Conservation (phyloP, 2,888 invertebrate species). For the Frankliniella fusca region DNA sequence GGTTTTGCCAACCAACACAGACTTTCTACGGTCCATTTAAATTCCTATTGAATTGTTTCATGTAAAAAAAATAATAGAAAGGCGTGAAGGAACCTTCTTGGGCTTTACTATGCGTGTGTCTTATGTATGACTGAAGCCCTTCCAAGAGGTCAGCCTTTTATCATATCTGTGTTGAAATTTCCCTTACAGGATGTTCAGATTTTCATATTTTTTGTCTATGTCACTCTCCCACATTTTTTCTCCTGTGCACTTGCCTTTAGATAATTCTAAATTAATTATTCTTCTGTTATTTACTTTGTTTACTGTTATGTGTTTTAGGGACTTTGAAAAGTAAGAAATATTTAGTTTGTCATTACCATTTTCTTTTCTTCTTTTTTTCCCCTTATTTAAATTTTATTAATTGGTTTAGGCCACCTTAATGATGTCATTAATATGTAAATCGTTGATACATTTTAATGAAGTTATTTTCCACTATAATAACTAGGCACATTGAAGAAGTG, state of each 20-base stretch:
- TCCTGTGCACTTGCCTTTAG: neutral
- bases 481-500: conserved; percentile 1
- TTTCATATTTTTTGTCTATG: neutral
- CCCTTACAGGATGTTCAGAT: neutral
- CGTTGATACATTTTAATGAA: conserved; percentile 3
- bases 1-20: no score
- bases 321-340: neutral
- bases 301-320: neutral
- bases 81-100: no score
- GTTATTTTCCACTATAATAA: neutral
- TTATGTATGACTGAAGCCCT: no score
- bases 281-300: neutral
- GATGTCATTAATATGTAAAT: conserved; percentile 7
- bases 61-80: no score
- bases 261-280: neutral
- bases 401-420: neutral
- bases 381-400: neutral
- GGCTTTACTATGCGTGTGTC: no score
- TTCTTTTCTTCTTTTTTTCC: neutral
- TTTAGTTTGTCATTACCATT: conserved; percentile 5
- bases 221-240: neutral
- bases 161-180: no score
- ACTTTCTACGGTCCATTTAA: no score
- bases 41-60: no score
- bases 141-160: no score